Evolutionary conservation across 1,140 invertebrate genomes (phyloP).

Genomic region (Dufourea novaeangliae): DNA sequence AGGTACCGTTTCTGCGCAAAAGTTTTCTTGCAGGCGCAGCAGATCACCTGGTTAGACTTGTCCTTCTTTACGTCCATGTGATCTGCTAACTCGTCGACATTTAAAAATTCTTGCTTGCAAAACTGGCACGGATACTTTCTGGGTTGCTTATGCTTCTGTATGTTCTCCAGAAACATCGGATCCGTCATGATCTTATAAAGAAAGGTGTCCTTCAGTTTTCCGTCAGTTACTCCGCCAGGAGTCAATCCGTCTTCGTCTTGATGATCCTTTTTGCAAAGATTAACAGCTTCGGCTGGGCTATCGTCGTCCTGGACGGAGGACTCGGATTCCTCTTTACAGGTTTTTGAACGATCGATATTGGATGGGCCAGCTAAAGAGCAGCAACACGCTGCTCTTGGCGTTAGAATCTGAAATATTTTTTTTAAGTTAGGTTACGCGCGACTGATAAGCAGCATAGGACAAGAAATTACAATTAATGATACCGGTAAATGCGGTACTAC

Average conservation of each 20-base stretch:
- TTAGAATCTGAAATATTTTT: neutral
- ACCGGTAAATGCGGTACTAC: too few species aligned
- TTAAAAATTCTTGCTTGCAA: slow-evolving; percentile 71
- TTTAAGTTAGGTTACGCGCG: too few species aligned
- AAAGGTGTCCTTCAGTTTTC: slow-evolving; percentile 69
- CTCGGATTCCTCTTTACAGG: neutral
- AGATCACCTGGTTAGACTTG: slow-evolving; percentile 65
- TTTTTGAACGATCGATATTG: neutral
- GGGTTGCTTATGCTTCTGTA: slow-evolving; percentile 61
- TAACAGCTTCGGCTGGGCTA: neutral
- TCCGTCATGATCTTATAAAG: slow-evolving; percentile 78
- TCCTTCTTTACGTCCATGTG: slow-evolving; percentile 70
- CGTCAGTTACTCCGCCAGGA: neutral
- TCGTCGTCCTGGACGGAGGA: neutral
- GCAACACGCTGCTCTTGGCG: neutral
- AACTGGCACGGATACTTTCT: slow-evolving; percentile 64
- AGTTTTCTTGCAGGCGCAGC: slow-evolving; percentile 74
- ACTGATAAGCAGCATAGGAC: too few species aligned
- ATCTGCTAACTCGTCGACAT: slow-evolving; percentile 57
- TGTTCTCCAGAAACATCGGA: slow-evolving; percentile 68
- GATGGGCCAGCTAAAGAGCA: neutral
- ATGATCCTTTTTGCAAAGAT: slow-evolving; percentile 47
- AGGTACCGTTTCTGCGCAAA: slow-evolving; percentile 75
- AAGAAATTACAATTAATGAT: too few species aligned
- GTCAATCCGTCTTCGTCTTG: neutral